These are phyloP conservation scores for Xiphorhynchus erythropygius DNA, from an alignment of 2,797 vertebrate species.

Conservation along the genomic window DNA sequence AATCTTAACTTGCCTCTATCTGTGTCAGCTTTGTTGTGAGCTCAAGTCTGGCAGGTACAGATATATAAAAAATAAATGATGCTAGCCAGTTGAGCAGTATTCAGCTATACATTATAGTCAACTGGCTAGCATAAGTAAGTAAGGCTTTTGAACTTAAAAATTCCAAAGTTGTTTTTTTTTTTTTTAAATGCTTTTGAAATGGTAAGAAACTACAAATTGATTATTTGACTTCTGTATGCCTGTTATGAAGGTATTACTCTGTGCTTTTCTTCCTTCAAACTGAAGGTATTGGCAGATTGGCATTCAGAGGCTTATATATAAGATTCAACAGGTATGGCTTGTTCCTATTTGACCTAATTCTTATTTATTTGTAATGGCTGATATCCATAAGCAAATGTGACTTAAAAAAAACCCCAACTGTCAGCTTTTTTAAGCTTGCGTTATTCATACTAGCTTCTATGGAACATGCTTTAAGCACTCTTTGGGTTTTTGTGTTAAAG, in stretches of 20 bases:
- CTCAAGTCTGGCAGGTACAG: neutral
- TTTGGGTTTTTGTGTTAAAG: neutral
- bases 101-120: rapidly evolving
- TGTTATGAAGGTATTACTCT: neutral
- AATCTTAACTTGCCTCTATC: rapidly evolving
- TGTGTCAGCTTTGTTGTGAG: neutral
- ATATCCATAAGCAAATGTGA: neutral
- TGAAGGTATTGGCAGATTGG: neutral
- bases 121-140: neutral
- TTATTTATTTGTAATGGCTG: neutral
- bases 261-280: neutral
- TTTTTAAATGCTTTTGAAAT: neutral
- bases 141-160: neutral
- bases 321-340: neutral
- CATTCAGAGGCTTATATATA: neutral
- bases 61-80: rapidly evolving
- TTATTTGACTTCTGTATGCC: neutral
- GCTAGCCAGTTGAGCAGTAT: neutral
- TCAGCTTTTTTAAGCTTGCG: neutral
- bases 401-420: neutral
- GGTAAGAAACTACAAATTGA: neutral
- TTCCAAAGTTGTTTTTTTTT: rapidly evolving
- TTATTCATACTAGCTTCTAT: neutral
- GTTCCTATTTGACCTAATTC: neutral
- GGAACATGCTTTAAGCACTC: neutral